A percentile compares a stretch with the other conserved stretches of the same genome.
These are phyloP conservation scores for Theropithecus gelada DNA, from an alignment of 2,113 vertebrate species.

Conservation along the genomic window DNA sequence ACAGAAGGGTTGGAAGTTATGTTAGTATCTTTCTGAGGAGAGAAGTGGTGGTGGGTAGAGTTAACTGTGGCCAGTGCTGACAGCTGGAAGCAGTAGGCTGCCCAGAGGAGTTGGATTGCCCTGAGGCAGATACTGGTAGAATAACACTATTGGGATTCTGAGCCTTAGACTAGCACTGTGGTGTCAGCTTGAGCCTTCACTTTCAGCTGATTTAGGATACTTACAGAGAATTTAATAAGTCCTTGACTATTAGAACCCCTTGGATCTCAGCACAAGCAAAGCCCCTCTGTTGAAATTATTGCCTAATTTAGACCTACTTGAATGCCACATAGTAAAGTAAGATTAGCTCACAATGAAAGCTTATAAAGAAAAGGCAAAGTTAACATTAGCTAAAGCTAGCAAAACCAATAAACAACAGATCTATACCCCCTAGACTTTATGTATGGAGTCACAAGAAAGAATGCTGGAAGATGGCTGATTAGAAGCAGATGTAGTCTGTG, in stretches of 20 bases:
- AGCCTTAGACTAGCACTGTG: background rate
- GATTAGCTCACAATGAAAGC: background rate
- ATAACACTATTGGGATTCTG: background rate
- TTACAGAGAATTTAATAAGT: background rate
- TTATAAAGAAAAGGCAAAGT: background rate
- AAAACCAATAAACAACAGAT: slow-evolving; percentile 37
- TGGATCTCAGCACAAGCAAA: background rate
- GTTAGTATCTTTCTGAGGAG: background rate
- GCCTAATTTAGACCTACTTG: background rate
- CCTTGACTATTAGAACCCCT: background rate
- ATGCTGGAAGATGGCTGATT: too few relatives aligned
- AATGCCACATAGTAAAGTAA: background rate
- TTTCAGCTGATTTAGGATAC: background rate
- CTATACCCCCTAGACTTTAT: background rate
- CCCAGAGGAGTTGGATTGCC: background rate
- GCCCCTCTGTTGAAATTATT: background rate
- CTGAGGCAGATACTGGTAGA: background rate
- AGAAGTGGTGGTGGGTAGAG: background rate
- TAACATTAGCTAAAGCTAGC: background rate
- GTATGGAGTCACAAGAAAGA: background rate
- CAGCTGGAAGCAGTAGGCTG: background rate
- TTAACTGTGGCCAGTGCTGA: background rate
- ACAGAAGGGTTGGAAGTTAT: background rate
- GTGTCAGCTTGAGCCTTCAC: background rate
- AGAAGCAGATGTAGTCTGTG: too few relatives aligned